Percentiles rank a stretch among this genome's conserved stretches.
Conservation (phyloP, 1,140 invertebrate species). For the Drosophila pachea region DNA sequence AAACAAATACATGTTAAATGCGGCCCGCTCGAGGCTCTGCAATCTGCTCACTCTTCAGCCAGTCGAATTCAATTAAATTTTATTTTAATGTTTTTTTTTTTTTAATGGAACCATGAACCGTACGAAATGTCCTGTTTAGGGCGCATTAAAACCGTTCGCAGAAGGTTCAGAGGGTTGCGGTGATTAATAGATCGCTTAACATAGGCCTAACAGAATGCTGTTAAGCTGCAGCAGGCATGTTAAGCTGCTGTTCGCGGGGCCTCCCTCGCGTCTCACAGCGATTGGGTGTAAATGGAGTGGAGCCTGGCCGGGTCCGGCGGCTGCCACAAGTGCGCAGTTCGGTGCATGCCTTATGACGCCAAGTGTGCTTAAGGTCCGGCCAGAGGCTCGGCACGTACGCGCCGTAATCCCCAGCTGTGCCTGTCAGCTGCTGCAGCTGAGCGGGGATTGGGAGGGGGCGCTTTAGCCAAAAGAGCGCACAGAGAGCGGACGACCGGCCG, state of each 20-base stretch:
- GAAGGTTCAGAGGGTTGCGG: no score
- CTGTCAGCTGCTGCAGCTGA: conserved; percentile 41
- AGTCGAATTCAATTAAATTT: conserved; percentile 8
- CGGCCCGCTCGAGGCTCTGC: background rate
- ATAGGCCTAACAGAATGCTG: no score
- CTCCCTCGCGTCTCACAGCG: no score
- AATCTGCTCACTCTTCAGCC: background rate
- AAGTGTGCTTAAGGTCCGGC: conserved; percentile 55
- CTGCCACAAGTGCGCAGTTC: conserved; percentile 49
- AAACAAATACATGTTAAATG: conserved; percentile 1
- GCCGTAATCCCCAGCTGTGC: conserved; percentile 49
- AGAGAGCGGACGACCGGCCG: conserved; percentile 10
- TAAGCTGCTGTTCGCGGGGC: no score
- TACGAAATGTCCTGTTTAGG: no score
- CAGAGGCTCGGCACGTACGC: conserved; percentile 46
- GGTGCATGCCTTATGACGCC: conserved; percentile 43
- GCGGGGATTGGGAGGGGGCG: no score
- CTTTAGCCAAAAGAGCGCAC: conserved; percentile 49
- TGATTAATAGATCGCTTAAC: no score
- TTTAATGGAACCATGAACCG: no score
- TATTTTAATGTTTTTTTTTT: background rate
- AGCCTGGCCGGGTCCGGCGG: no score
- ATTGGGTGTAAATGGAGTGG: no score
- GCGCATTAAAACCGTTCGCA: no score
- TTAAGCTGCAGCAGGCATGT: no score